Evolutionary conservation across 2,797 vertebrate genomes (phyloP), one percentile per base, ranked within the genome.

Genomic region (Siniperca undulata): DNA sequence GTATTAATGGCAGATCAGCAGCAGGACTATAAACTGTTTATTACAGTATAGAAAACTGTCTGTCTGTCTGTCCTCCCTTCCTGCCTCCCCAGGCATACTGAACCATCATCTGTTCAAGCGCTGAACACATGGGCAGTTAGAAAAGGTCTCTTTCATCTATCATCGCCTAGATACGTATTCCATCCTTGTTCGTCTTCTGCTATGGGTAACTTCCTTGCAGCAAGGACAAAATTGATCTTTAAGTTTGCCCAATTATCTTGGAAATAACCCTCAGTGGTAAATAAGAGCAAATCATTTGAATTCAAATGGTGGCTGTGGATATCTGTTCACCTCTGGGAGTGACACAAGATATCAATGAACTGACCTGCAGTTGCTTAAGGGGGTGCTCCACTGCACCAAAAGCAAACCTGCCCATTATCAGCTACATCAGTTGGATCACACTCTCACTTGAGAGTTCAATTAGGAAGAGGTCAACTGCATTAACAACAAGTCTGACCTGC

Each of bases 211-310:
- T 77, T 60, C 42, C 82, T 83, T 0, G n/a, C 70, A 84, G 88
- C 86, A 86, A 86, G 84, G 74, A 73, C 87, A 67, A 69, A 81
- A 85, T 77, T 56, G 50, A 88, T 90, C 74, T 62, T 53, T 68
- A 48, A 61, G 59, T 86, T 82, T 83, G 46, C 22, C 16, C 62
- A 64, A 78, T 87, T 70, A 75, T 88, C 69, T 83, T 60, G 22
- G 59, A 89, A 90, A 85, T 84, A 65, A 87, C 74, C 73, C 77
- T 81, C 55, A n/a, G 75, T 58, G 38, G 68, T 83, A 85, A 89
- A 84, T 65, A 66, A 75, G 53, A 74, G 55, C 30, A 70, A 65
- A 85, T 73, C 1, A 79, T 87, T 86, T 77, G 36, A 82, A 90
- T 89, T 88, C 85, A 87, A 62, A 69, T 4, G 3, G 36, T 44